These are phyloP conservation scores for Drosophila cardini DNA, from an alignment of 1,140 invertebrate species.

Conservation along the genomic window DNA sequence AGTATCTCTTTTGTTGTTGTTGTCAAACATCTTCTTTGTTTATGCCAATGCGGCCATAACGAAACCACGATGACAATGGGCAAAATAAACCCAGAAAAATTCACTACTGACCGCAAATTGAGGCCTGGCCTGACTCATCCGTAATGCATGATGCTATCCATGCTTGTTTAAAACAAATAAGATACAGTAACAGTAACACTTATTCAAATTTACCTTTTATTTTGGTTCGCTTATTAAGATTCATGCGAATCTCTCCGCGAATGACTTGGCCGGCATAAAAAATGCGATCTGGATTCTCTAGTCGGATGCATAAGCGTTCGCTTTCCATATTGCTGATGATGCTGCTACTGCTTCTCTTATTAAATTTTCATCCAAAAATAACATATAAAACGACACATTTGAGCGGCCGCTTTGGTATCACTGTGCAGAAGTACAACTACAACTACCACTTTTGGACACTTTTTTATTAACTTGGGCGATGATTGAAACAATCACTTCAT, in stretches of 20 bases:
- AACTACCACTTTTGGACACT: slow-evolving; percentile 12
- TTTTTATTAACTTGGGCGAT: slow-evolving; percentile 3
- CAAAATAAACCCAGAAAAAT: slow-evolving; percentile 46
- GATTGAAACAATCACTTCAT: not conserved
- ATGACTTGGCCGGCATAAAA: slow-evolving; percentile 80
- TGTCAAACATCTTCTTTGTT: slow-evolving; percentile 64
- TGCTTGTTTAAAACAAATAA: slow-evolving; percentile 38
- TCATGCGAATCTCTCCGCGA: slow-evolving; percentile 78
- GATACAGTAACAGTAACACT: not conserved
- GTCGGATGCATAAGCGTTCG: slow-evolving; percentile 76
- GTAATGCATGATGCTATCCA: slow-evolving; percentile 51
- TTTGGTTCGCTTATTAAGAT: slow-evolving; percentile 77
- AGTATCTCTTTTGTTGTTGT: slow-evolving; percentile 45
- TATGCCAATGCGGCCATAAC: slow-evolving; percentile 74
- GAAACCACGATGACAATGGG: slow-evolving; percentile 53
- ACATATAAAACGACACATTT: slow-evolving; percentile 70
- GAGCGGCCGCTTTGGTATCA: slow-evolving; percentile 42
- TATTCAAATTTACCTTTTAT: slow-evolving; percentile 75
- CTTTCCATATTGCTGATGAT: slow-evolving; percentile 72
- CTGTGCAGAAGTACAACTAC: slow-evolving; percentile 45
- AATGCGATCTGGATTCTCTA: slow-evolving; percentile 75
- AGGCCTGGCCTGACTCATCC: slow-evolving; percentile 34
- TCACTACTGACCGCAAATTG: slow-evolving; percentile 34
- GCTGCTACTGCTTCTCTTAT: slow-evolving; percentile 38
- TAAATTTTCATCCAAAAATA: slow-evolving; percentile 79